A percentile compares a stretch with the other conserved stretches of the same genome.
phyloP scores from a whole-genome alignment of 1,140 invertebrate genomes.

The Lerema accius region DNA sequence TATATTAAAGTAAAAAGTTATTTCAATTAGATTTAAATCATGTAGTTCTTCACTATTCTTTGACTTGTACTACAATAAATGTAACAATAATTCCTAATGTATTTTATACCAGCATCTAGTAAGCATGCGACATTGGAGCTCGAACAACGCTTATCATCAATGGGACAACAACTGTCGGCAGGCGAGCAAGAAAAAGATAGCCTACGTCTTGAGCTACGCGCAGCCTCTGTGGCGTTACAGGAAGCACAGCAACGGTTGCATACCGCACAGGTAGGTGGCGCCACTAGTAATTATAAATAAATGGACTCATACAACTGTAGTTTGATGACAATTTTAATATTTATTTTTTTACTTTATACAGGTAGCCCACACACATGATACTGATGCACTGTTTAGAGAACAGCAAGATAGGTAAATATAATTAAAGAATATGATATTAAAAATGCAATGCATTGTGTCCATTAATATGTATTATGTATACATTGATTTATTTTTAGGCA shows the following conservation, averaged over 20 bases:
- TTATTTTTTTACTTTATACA: constrained; percentile 38
- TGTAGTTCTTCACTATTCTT: too few species aligned
- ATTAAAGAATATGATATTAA: too few species aligned
- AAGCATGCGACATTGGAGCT: constrained; percentile 74
- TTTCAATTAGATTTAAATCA: too few species aligned
- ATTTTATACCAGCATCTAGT: constrained; percentile 73
- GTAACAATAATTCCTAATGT: too few species aligned
- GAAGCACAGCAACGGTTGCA: constrained; percentile 73
- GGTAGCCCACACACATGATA: constrained; percentile 72
- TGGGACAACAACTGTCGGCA: constrained; percentile 57
- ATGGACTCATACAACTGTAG: too few species aligned
- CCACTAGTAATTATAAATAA: background rate
- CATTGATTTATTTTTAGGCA: constrained; percentile 72
- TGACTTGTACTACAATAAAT: too few species aligned
- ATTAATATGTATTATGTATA: too few species aligned
- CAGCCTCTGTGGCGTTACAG: constrained; percentile 66
- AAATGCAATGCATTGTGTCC: constrained; percentile 3
- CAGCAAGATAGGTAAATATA: constrained; percentile 74
- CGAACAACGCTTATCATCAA: constrained; percentile 60
- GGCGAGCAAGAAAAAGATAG: constrained; percentile 70
- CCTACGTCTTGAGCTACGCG: constrained; percentile 63
- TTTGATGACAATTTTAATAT: too few species aligned
- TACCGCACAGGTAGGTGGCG: constrained; percentile 56
- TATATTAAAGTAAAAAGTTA: too few species aligned
- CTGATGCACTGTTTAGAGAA: constrained; percentile 76